phyloP scores from a whole-genome alignment of 1,140 invertebrate genomes.

The Drosophila yakuba region DNA sequence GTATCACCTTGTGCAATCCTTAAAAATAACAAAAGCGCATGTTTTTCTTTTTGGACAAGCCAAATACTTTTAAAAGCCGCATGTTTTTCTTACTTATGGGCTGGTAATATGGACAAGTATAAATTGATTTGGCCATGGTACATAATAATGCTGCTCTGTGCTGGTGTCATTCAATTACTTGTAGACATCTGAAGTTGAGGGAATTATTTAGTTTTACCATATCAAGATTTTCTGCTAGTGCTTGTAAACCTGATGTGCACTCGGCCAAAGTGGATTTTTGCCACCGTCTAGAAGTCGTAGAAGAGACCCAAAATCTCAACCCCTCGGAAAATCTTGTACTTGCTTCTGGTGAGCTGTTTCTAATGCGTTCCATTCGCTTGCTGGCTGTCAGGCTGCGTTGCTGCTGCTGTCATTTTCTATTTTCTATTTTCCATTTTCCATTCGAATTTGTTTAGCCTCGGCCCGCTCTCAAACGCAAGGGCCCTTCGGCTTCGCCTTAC shows the following conservation, averaged over 20 bases:
- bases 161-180: conserved; percentile 7
- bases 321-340: conserved; percentile 44
- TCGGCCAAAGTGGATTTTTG: conserved; percentile 73
- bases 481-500: conserved; percentile 36
- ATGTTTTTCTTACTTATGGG: too few species aligned
- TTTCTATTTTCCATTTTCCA: conserved; percentile 71
- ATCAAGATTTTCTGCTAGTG: conserved; percentile 23
- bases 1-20: too few species aligned
- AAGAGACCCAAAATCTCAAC: neutral
- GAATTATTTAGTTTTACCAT: conserved; percentile 1
- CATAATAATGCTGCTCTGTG: too few species aligned
- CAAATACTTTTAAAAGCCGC: too few species aligned
- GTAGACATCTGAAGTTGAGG: neutral
- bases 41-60: too few species aligned
- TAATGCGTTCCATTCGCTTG: conserved; percentile 61
- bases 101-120: too few species aligned
- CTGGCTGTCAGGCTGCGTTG: conserved; percentile 53
- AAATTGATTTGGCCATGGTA: too few species aligned
- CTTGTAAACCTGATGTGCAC: conserved; percentile 59
- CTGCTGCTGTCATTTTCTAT: conserved; percentile 61
- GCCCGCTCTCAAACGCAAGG: conserved; percentile 43
- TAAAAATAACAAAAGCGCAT: too few species aligned
- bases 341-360: conserved; percentile 47
- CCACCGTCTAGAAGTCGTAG: conserved; percentile 28
- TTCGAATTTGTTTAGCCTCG: conserved; percentile 61